These are phyloP conservation scores for Orthonychiurus folsomi DNA, from an alignment of 2,888 invertebrate species.

Conservation along the genomic window DNA sequence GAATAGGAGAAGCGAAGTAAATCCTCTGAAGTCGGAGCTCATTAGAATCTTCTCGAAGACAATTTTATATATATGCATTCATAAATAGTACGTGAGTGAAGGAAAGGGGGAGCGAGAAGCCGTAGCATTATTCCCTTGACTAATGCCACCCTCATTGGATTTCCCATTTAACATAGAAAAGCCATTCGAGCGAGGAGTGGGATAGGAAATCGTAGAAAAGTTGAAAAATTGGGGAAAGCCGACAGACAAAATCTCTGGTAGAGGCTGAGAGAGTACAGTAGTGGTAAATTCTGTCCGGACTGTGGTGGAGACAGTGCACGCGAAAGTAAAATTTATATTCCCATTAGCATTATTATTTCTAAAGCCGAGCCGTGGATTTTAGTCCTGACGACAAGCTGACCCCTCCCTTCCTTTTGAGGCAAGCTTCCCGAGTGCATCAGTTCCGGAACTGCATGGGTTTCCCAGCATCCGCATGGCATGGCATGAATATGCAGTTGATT, in stretches of 20 bases:
- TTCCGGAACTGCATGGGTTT: background rate
- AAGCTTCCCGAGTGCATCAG: too few species aligned
- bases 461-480: background rate
- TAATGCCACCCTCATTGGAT: background rate
- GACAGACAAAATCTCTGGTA: background rate
- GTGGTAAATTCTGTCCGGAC: slow-evolving; percentile 2
- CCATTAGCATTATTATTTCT: slow-evolving; percentile 10
- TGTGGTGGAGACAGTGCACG: slow-evolving; percentile 16
- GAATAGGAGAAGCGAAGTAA: background rate
- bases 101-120: background rate
- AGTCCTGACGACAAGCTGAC: slow-evolving; percentile 9
- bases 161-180: slow-evolving; percentile 9
- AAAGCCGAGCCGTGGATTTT: background rate
- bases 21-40: background rate
- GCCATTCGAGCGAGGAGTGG: background rate
- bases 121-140: background rate
- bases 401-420: slow-evolving; percentile 8
- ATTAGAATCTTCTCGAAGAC: background rate
- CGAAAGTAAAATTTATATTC: slow-evolving; percentile 24
- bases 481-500: slow-evolving; percentile 8
- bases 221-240: slow-evolving; percentile 4
- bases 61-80: background rate
- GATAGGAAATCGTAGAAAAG: slow-evolving; percentile 8
- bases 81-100: background rate
- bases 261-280: background rate